Base-by-base conservation (phyloP, 2,113 vertebrate genomes). In the Lipotes vexillifer region DNA sequence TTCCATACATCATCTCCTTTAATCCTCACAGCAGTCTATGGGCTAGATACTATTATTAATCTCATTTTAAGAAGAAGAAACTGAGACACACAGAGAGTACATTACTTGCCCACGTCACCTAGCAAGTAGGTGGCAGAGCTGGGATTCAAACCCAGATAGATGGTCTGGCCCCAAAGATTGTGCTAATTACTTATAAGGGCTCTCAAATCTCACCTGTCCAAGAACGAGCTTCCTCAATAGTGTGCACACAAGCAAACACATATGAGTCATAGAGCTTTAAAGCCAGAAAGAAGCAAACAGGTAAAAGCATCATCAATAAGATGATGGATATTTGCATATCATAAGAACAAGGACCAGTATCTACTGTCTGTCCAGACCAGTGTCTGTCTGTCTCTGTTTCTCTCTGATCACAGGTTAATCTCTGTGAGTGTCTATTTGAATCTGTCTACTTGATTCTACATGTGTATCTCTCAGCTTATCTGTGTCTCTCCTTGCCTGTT, bases 1-100 rank as follows among this genome's bases (percentile, higher is more conserved):
- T 14, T 46, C 33, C 44, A 20, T 2, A 14, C 1, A 3, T 41
- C 44, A 36, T 3, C 55, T 85, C 14, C 49, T 44, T 49, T 63
- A 66, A 59, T 17, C 29, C 13, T 25, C 52, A 27, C 10, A 46
- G 33, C 31, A 57, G 14, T 31, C 46, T 12, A 55, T 23, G 33
- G 1, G 4, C 33, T 3, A n/a, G 63, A 74, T 31, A 74, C 21
- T 8, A 20, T 20, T n/a, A 68, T 36, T 20, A 33, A 7, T 15
- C 29, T 74, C 3, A 71, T 27, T 82, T 86, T n/a, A 87, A 66
- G 33, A 59, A 14, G 44, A 55, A 52, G 57, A 94, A 68, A 77
- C 6, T 1, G 72, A 72, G n/a, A 33, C 57, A 27, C 0, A 23
- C 0, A 23, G 17, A 52, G 46, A 52, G 11, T 4, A 57, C 4